Evolutionary conservation across 2,888 invertebrate species (phyloP), one percentile per base, ranked within the genome.

Genomic region (Sinotaia quadrata): DNA sequence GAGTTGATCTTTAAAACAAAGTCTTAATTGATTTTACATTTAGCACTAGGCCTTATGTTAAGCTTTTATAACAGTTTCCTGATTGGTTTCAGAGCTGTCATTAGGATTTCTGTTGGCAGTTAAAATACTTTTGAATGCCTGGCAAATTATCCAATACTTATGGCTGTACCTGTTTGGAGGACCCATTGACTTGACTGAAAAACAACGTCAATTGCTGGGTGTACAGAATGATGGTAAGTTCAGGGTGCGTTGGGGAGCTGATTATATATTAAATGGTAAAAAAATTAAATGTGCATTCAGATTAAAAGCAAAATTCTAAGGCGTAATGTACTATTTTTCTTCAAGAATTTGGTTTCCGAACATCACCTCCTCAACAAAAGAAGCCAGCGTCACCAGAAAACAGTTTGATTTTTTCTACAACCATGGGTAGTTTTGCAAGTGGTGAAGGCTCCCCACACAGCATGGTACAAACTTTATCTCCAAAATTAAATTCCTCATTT

Each of bases 141-240:
- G 80, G 47, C 71, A 77, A 44, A 52, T 78, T 18, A 51, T 75
- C 4, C 51, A 70, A 7, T 84, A 82, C 61, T 37, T 83, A 15
- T 77, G 75, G 51, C 67, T 75, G 4, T 76, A 72, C 29, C 15
- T 84, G 7, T 77, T 81, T 52, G 74, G 78, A 0, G 72, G 73
- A 4, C 72, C 74, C 15, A 74, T 85, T 10, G 81, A 81, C 37
- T 72, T 86, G 18, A 83, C 82, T 7, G 74, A 73, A 21, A 57
- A 65, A 21, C 84, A 86, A 71, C 77, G 79, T 57, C 74, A 70
- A 33, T 68, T 85, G n/a, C 78, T 86, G 12, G 84, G 84, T 21
- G 79, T 86, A 8, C 75, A 71, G 62, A 77, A 83, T 33, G 78
- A 78, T 72, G 84, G 85, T 84, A 71, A 31, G 65, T 65, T 15